A percentile compares a stretch with the other conserved stretches of the same genome.
phyloP scores from a whole-genome alignment of 2,113 vertebrate genomes.

The Australoheros scitulus region DNA sequence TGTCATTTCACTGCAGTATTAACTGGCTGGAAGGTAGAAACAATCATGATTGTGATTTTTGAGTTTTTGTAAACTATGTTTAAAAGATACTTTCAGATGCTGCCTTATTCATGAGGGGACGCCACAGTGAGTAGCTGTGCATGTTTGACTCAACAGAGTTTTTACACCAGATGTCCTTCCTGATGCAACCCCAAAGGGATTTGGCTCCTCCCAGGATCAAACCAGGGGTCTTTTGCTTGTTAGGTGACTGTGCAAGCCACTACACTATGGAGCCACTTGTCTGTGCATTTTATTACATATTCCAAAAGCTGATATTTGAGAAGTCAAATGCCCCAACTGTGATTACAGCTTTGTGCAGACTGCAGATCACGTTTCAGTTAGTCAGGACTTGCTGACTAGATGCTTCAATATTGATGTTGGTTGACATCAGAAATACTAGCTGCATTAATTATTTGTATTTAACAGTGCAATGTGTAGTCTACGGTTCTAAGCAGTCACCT shows the following conservation, averaged over 20 bases:
- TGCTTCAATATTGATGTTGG: not conserved
- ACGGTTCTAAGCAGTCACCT: not conserved
- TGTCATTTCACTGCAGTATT: not conserved
- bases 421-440: not conserved
- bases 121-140: accelerated
- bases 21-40: not conserved
- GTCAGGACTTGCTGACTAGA: not conserved
- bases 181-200: not conserved
- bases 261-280: not conserved
- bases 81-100: not conserved
- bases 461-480: too few relatives aligned
- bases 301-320: not conserved
- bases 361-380: not conserved
- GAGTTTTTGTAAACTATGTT: not conserved
- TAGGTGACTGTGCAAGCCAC: not conserved
- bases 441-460: not conserved
- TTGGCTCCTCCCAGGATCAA: not conserved
- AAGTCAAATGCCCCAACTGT: not conserved
- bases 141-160: not conserved
- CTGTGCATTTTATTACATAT: not conserved
- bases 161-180: not conserved
- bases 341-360: not conserved
- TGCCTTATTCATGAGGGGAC: not conserved
- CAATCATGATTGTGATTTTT: not conserved
- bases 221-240: not conserved